A percentile compares a stretch with the other conserved stretches of the same genome.
Conservation (phyloP, 2,888 invertebrate species). For the Microdon myrmicae region DNA sequence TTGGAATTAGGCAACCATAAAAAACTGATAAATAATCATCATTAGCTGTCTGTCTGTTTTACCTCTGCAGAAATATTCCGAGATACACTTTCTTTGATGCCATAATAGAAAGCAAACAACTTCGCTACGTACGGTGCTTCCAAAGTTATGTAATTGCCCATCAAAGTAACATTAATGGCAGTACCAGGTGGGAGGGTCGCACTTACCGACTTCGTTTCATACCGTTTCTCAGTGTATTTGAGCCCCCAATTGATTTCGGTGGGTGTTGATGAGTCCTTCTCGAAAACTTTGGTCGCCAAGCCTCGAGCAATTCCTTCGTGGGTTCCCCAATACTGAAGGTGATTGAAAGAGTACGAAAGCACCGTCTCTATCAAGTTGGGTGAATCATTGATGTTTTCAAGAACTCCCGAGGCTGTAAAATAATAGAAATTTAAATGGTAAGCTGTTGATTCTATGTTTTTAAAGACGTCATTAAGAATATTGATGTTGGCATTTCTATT, state of each 20-base stretch:
- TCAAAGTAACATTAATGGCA: constrained; percentile 82
- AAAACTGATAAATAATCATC: background rate
- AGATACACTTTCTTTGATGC: constrained; percentile 62
- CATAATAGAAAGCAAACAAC: constrained; percentile 71
- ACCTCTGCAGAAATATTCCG: constrained; percentile 63
- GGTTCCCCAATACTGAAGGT: constrained; percentile 82
- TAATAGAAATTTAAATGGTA: background rate
- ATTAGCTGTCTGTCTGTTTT: constrained; percentile 28
- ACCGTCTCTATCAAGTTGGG: constrained; percentile 77
- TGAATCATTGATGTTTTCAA: constrained; percentile 70
- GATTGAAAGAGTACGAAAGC: constrained; percentile 77
- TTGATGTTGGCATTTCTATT: no score
- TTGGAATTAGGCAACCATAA: no score
- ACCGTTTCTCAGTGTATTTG: constrained; percentile 69
- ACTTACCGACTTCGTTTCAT: constrained; percentile 70
- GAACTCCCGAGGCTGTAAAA: constrained; percentile 60
- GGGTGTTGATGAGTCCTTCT: constrained; percentile 57
- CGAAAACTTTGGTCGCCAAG: constrained; percentile 62
- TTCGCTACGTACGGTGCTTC: constrained; percentile 81
- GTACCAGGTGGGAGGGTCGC: constrained; percentile 80
- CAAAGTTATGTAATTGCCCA: constrained; percentile 77
- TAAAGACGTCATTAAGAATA: background rate
- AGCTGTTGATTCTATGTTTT: background rate
- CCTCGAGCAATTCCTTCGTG: constrained; percentile 70
- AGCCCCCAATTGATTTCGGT: constrained; percentile 79